Base-by-base conservation (phyloP, 1,140 invertebrate genomes). In the Octopus sinensis region DNA sequence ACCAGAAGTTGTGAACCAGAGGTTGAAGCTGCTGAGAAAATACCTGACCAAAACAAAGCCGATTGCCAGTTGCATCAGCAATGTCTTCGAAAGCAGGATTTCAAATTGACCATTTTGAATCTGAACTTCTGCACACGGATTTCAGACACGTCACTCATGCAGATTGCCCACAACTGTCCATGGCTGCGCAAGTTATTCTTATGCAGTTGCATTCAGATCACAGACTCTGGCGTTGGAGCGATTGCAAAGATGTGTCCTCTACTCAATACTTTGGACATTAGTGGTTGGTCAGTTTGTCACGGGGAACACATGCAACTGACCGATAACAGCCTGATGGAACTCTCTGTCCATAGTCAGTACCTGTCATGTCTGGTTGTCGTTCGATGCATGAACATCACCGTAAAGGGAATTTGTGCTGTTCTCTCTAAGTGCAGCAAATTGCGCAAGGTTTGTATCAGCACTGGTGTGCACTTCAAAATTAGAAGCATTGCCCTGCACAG, bases 271-370 rank as follows among this genome's bases (percentile, higher is more conserved):
- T 43, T 83, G 13, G 75, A 81, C n/a, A 77, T 84, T 13, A 83
- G 82, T 78, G 77, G 56, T 51, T 54, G 79, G 56, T 75, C 68
- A 23, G 51, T 56, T 0, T 76, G 73, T 78, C 78, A 80, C 7
- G n/a, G 53, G 54, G 81, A 79, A 30, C 80, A 80, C 54, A 82
- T 83, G n/a, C 78, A 75, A 12, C 53, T 86, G 7, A 84, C 80
- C 17, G 85, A 86, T 78, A 52, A 7, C 4, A 54, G 81, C 54
- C 52, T 86, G 17, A 62, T 80, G 5, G 76, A 78, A 43, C 43
- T 86, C 17, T 80, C 81, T 43, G 71, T 80, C 62, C 68, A 83
- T 54, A 84, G 81, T 79, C 17, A 53, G 54, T 53, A 71, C 23
- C 81, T 86, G 7, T 52, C 75, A 17, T 53, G 76, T 23, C 76